These are phyloP conservation scores for Spongilla lacustris DNA, from an alignment of 37 sponge, comb jelly and placozoan species.

Conservation along the genomic window DNA sequence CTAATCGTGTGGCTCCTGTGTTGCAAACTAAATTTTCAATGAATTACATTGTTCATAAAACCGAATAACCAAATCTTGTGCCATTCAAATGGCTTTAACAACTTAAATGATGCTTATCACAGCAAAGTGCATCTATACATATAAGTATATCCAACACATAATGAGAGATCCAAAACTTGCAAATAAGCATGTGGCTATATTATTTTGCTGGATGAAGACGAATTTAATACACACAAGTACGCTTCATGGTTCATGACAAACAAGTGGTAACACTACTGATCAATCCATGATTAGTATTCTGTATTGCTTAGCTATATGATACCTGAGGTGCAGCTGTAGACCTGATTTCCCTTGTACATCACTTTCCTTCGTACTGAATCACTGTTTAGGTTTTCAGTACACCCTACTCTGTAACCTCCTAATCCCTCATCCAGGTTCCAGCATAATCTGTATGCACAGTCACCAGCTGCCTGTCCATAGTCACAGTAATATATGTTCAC, in stretches of 20 bases:
- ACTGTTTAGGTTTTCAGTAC: not conserved
- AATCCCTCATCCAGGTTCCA: not conserved
- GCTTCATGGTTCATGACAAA: too few relatives aligned
- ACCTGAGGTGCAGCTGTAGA: not conserved
- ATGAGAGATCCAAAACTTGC: too few relatives aligned
- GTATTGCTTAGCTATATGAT: not conserved
- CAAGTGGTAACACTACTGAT: too few relatives aligned
- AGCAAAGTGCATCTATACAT: too few relatives aligned
- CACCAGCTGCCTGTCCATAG: not conserved
- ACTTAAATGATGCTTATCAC: too few relatives aligned
- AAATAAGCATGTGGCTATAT: too few relatives aligned
- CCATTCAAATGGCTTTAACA: too few relatives aligned
- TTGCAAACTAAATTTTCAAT: not conserved
- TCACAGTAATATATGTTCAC: not conserved
- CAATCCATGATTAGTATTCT: not conserved
- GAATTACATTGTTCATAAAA: too few relatives aligned
- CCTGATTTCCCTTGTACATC: not conserved
- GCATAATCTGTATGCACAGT: not conserved
- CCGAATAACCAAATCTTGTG: too few relatives aligned
- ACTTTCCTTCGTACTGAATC: not conserved
- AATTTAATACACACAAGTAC: too few relatives aligned
- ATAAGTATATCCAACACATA: too few relatives aligned
- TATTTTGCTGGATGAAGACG: too few relatives aligned
- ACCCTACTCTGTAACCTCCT: not conserved
- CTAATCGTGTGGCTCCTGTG: conserved; percentile 23